Base-by-base conservation (phyloP, 1,140 invertebrate genomes). In the Euglossa dilemma region DNA sequence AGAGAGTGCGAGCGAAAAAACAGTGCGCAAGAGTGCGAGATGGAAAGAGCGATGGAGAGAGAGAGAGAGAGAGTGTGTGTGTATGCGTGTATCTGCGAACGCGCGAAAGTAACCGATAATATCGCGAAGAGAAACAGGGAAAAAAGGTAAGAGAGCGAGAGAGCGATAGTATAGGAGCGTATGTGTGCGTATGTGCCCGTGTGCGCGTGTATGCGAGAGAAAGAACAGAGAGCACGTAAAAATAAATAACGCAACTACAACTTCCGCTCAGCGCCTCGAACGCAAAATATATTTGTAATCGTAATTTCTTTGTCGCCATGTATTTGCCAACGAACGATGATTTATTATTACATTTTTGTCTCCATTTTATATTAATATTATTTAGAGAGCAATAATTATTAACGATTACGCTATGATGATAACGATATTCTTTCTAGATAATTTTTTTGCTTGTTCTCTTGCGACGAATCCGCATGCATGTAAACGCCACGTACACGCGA, bases 271-370 rank as follows among this genome's bases (percentile, higher is more conserved):
- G 93, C 93, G 93, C 93, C 93, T 94, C 93, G 71, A 90, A 92
- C 71, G 86, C 89, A 91, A 92, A 90, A 88, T 59, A 88, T 91
- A 91, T 79, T 92, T 91, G 88, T 94, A 93, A 93, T 93, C 91
- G 87, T 93, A 92, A 92, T 88, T 93, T 90, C 80, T 91, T 92
- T 93, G 82, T 92, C 92, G 93, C 93, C 93, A 94, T 94, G 92
- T 93, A 94, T 94, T 93, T 94, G 93, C 93, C 93, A 94, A 94
- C 93, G 92, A 94, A 94, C 86, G 91, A 92, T 92, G 85, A 91
- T 90, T 87, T 86, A 90, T 90, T 87, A 86, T 87, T 89, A 77
- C 80, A 81, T 59, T 80, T 85, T 92, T 91, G 85, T 93, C 89
- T 92, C 85, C 91, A 94, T 92, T 93, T 93, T 91, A 93, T 93